Conservation (phyloP, 2,888 invertebrate species). For the Leptinotarsa rubiginosa region DNA sequence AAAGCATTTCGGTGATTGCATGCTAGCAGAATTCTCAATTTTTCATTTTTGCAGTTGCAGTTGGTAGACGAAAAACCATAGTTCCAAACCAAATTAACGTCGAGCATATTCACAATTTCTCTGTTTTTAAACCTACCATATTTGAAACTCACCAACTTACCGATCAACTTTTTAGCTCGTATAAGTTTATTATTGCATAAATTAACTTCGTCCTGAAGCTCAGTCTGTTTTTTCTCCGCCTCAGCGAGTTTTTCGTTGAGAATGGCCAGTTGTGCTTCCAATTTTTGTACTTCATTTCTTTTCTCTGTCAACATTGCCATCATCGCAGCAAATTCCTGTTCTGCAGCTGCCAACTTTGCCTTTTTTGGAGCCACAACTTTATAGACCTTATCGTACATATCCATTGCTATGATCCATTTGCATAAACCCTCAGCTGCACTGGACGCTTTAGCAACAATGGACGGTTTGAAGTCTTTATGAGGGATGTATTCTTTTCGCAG, state of each 20-base stretch:
- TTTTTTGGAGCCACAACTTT: slow-evolving; percentile 89
- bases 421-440: slow-evolving; percentile 94
- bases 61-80: too few relatives aligned
- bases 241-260: slow-evolving; percentile 77
- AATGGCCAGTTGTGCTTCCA: slow-evolving; percentile 82
- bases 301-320: slow-evolving; percentile 89
- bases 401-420: slow-evolving; percentile 92
- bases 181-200: slow-evolving; percentile 86
- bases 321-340: slow-evolving; percentile 83
- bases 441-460: slow-evolving; percentile 87
- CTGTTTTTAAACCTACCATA: too few relatives aligned
- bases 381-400: slow-evolving; percentile 86
- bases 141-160: slow-evolving; percentile 30
- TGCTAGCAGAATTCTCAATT: too few relatives aligned
- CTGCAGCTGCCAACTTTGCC: slow-evolving; percentile 82
- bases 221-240: slow-evolving; percentile 75
- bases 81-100: too few relatives aligned
- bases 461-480: slow-evolving; percentile 83
- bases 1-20: too few relatives aligned
- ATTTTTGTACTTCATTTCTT: slow-evolving; percentile 78
- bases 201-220: slow-evolving; percentile 79
- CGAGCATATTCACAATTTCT: too few relatives aligned
- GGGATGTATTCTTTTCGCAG: slow-evolving; percentile 81
- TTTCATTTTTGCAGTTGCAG: too few relatives aligned
- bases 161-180: slow-evolving; percentile 51